phyloP scores from a whole-genome alignment of 2,797 vertebrate species.

The Paramormyrops hopkinsi region DNA sequence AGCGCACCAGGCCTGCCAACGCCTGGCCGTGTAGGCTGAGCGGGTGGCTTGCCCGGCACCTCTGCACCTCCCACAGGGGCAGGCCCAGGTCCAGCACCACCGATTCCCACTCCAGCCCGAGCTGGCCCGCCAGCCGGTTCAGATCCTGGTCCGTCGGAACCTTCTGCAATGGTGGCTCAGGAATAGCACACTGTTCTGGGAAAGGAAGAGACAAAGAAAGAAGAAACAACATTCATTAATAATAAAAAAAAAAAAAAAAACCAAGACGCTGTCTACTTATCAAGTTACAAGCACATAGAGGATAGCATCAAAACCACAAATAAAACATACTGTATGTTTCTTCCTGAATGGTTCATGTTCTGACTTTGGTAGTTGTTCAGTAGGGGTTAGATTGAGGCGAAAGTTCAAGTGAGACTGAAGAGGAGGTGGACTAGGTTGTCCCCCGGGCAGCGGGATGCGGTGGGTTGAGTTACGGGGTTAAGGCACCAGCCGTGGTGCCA shows the following conservation, averaged over 20 bases:
- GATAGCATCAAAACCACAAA: slow-evolving; percentile 17
- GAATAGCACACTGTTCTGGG: slow-evolving; percentile 51
- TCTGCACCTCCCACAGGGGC: slow-evolving; percentile 67
- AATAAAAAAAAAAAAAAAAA: neutral
- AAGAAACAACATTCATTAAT: neutral
- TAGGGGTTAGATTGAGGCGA: neutral
- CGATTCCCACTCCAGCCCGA: slow-evolving; percentile 78
- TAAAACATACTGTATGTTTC: slow-evolving; percentile 26
- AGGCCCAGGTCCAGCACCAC: slow-evolving; percentile 75
- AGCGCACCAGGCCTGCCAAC: slow-evolving; percentile 73
- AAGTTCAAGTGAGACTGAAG: neutral
- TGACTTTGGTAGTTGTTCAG: slow-evolving; percentile 20
- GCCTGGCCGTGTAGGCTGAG: slow-evolving; percentile 69
- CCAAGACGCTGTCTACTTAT: neutral
- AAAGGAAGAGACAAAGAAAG: neutral
- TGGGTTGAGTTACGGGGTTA: neutral
- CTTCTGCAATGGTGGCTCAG: slow-evolving; percentile 51
- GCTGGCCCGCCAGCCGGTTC: slow-evolving; percentile 66
- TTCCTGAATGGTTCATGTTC: neutral
- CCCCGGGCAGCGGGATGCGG: neutral
- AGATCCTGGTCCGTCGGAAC: slow-evolving; percentile 76
- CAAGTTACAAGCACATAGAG: neutral
- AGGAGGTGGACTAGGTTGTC: neutral
- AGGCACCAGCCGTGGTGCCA: neutral
- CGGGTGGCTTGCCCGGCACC: slow-evolving; percentile 73